Conservation (phyloP, 1,140 invertebrate species). For the Colletes latitarsis region DNA sequence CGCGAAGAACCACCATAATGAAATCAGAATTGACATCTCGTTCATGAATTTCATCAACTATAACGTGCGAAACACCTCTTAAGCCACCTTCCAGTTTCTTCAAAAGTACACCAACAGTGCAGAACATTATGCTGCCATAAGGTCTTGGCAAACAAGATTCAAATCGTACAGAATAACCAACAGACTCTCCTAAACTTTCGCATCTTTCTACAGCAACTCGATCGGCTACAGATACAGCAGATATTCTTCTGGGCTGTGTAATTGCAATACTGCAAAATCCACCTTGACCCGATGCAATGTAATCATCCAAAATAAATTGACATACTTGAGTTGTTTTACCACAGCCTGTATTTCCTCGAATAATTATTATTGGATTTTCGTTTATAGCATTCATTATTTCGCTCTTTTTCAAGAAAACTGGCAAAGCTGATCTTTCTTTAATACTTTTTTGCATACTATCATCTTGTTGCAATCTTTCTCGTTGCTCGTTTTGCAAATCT, state of each 20-base stretch:
- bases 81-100: conserved; percentile 94
- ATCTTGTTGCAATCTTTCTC: conserved; percentile 85
- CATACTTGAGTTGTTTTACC: conserved; percentile 94
- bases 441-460: conserved; percentile 84
- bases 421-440: conserved; percentile 87
- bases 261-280: conserved; percentile 93
- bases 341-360: conserved; percentile 96
- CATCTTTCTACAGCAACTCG: conserved; percentile 93
- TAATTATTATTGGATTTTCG: conserved; percentile 92
- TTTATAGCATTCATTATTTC: conserved; percentile 92
- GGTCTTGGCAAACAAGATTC: conserved; percentile 94
- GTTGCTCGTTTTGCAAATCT: conserved; percentile 86
- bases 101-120: conserved; percentile 95
- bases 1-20: conserved; percentile 94
- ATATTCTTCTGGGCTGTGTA: conserved; percentile 96
- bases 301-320: conserved; percentile 98
- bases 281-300: conserved; percentile 91
- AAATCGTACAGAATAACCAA: conserved; percentile 97
- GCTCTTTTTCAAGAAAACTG: conserved; percentile 87
- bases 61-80: conserved; percentile 93
- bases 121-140: conserved; percentile 96
- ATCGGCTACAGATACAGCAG: conserved; percentile 96
- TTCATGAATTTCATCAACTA: conserved; percentile 99
- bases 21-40: conserved; percentile 98
- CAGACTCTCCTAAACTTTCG: conserved; percentile 90